These are phyloP conservation scores for Amorpha juglandis DNA, from an alignment of 2,888 invertebrate species.

Conservation along the genomic window DNA sequence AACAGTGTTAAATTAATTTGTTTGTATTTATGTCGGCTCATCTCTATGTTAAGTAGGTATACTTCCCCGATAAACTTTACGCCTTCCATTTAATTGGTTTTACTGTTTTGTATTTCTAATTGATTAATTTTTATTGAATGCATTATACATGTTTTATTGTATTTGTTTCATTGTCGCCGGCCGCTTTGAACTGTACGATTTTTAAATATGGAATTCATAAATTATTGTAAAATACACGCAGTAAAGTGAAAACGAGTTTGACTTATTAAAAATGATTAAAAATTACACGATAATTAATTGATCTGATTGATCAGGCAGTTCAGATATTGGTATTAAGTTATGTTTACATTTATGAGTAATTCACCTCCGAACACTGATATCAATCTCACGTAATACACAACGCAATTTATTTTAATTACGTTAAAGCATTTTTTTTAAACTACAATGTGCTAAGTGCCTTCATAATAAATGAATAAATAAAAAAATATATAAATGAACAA, in stretches of 20 bases:
- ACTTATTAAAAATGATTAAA: neutral
- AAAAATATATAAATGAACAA: too few species aligned
- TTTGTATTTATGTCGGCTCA: constrained; percentile 18
- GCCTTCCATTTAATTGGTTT: constrained; percentile 15
- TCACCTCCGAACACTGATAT: too few species aligned
- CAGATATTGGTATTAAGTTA: constrained; percentile 10
- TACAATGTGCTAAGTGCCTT: too few species aligned
- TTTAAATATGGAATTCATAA: constrained; percentile 3
- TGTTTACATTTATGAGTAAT: constrained; percentile 2
- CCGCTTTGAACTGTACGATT: neutral
- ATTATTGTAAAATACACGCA: neutral
- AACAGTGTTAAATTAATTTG: constrained; percentile 26
- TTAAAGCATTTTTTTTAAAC: too few species aligned
- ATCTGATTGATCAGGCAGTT: neutral
- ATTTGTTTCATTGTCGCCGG: neutral
- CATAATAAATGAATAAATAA: too few species aligned
- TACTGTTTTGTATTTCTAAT: constrained; percentile 15
- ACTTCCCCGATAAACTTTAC: constrained; percentile 6
- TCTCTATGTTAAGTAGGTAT: constrained; percentile 21
- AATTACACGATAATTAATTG: constrained; percentile 2
- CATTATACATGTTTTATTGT: neutral
- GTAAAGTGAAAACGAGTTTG: neutral
- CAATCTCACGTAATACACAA: neutral
- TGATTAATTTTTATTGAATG: constrained; percentile 2
- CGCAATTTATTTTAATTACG: too few species aligned